These are phyloP conservation scores for Cyclophora punctaria DNA, from an alignment of 2,888 invertebrate genomes.

Conservation along the genomic window DNA sequence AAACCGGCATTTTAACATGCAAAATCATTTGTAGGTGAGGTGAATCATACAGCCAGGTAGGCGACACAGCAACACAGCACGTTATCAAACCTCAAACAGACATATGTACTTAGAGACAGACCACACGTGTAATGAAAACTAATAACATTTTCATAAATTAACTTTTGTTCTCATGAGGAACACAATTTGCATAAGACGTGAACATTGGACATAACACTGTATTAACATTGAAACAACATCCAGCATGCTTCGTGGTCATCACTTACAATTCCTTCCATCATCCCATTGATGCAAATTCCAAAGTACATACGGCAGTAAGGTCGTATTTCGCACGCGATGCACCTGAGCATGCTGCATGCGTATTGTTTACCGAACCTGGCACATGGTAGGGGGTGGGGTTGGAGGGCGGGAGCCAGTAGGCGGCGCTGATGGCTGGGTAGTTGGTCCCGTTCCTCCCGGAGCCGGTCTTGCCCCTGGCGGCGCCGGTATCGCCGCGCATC, in stretches of 20 bases:
- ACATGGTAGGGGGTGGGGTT: slow-evolving; percentile 87
- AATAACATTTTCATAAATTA: too few relatives aligned
- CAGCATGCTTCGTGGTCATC: neutral
- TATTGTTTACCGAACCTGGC: slow-evolving; percentile 78
- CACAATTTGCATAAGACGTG: too few relatives aligned
- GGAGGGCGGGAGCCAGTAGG: slow-evolving; percentile 89
- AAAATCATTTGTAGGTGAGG: slow-evolving; percentile 3
- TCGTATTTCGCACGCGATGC: slow-evolving; percentile 14
- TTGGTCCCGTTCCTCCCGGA: slow-evolving; percentile 48
- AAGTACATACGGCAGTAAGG: slow-evolving; percentile 7
- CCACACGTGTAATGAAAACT: too few relatives aligned
- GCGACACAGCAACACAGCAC: neutral
- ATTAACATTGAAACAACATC: too few relatives aligned
- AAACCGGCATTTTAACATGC: neutral
- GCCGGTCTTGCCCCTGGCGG: slow-evolving; percentile 55
- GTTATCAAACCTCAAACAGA: too few relatives aligned
- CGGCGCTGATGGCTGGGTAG: slow-evolving; percentile 88
- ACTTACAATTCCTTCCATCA: neutral
- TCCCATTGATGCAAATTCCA: neutral
- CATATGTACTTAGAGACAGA: too few relatives aligned
- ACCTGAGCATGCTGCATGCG: slow-evolving; percentile 9
- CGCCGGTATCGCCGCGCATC: slow-evolving; percentile 71
- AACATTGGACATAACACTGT: too few relatives aligned
- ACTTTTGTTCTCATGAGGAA: too few relatives aligned
- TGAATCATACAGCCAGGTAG: slow-evolving; percentile 12